phyloP scores from a whole-genome alignment of 2,797 vertebrate genomes.

The Pyrocephalus nanus region DNA sequence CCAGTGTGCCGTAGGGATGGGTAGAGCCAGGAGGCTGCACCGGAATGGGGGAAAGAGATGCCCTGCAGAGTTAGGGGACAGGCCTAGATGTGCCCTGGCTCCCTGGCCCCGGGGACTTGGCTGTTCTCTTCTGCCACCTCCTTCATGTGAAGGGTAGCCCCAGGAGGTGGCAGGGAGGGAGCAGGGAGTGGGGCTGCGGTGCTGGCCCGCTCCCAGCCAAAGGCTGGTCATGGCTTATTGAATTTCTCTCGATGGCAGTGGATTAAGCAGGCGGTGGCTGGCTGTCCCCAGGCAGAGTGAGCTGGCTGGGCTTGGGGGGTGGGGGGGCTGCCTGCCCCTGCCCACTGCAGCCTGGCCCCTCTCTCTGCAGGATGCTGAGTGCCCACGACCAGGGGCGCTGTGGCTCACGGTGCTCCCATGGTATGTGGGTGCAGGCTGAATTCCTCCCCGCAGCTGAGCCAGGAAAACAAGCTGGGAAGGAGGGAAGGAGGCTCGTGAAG shows the following conservation, averaged over 20 bases:
- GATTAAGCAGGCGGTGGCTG: neutral
- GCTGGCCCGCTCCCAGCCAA: neutral
- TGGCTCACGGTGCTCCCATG: neutral
- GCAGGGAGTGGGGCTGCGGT: fast-evolving
- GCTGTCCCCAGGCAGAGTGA: neutral
- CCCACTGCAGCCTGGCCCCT: neutral
- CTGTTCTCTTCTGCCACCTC: neutral
- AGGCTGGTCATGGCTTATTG: neutral
- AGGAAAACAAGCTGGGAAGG: neutral
- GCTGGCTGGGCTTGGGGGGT: neutral
- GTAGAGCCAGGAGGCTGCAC: neutral
- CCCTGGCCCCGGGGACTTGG: fast-evolving
- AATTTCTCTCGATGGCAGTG: slow-evolving; percentile 45
- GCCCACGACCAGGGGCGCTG: fast-evolving
- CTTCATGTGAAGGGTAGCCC: neutral
- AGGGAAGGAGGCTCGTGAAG: neutral
- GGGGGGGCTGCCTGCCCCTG: neutral
- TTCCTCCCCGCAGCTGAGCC: neutral
- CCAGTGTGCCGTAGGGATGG: neutral
- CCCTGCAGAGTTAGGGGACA: neutral
- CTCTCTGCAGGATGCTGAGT: fast-evolving
- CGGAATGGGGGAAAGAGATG: too few species aligned
- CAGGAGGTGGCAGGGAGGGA: neutral
- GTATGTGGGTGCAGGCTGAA: neutral
- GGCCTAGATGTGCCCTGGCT: fast-evolving